Base-by-base conservation (phyloP, 2,797 vertebrate genomes). In the Acipenser oxyrinchus region DNA sequence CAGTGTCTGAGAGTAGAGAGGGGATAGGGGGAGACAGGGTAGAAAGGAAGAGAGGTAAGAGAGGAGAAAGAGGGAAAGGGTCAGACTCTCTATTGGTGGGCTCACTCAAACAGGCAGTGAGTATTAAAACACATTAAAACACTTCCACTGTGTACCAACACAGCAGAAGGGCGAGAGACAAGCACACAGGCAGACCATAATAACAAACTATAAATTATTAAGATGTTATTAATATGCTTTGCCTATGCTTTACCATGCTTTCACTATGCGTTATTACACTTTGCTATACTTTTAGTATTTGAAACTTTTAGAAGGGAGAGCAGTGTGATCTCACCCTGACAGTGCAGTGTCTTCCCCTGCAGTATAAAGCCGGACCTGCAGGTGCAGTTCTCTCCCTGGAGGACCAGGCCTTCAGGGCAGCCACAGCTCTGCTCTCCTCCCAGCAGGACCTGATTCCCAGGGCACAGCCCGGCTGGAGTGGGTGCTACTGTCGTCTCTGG, bases 331-430 rank as follows among this genome's bases (percentile, higher is more conserved):
- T 77, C 70, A 88, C 88, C 89, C 73, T 77, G 66, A 74, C 88
- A 89, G 10, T 10, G 53, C 68, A 71, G 71, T 51, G 69, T 72
- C 18, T 23, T 68, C 59, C 68, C 76, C 6, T 72, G 69, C 71
- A 72, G 72, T 62, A 67, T 55, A 64, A 85, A 88, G 53, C 89
- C 88, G 57, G 55, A 60, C n/a, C 79, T 69, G 62, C 89, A 90
- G 60, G 72, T 74, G 66, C 86, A 83, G 65, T 70, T 75, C 65
- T 80, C 83, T 0, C 75, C 74, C 8, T 66, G 68, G 70, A 73
- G 74, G 70, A 79, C 60, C 72, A 77, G 72, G 60, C 73, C 70
- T 7, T 76, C 9, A 0, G 80, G 77, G 71, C 86, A 88, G 48
- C 73, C 72, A 48, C 86, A 86, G 60, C 49, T 65, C 6, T 59